A percentile compares a stretch with the other conserved stretches of the same genome.
Conservation (phyloP, 1,140 invertebrate genomes). For the Tetragnatha versicolor region DNA sequence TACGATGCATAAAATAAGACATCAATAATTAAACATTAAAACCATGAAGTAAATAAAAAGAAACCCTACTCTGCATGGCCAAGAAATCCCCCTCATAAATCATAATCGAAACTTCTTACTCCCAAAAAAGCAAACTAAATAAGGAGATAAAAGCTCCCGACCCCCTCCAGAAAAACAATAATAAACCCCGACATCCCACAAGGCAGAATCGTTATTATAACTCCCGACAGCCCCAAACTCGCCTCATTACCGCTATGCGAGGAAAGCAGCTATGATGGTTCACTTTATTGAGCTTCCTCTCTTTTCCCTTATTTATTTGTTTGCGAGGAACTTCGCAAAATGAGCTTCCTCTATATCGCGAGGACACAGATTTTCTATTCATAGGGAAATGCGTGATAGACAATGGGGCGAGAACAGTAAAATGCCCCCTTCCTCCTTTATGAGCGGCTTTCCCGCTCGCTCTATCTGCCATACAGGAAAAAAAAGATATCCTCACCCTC, state of each 20-base stretch:
- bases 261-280: background rate
- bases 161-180: no score
- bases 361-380: constrained; percentile 20
- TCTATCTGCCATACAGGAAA: constrained; percentile 15
- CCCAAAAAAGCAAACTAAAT: no score
- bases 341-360: constrained; percentile 30
- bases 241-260: background rate
- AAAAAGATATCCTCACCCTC: background rate
- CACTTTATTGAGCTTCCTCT: background rate
- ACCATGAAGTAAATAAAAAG: no score
- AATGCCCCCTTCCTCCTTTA: background rate
- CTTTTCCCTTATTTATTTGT: constrained; percentile 1
- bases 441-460: background rate
- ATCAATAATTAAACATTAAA: no score
- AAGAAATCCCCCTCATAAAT: no score
- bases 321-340: background rate
- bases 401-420: constrained; percentile 9
- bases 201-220: background rate
- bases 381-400: constrained; percentile 15
- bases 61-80: no score
- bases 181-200: background rate
- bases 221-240: background rate
- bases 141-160: no score
- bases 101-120: no score
- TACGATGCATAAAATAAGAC: no score